A percentile compares a stretch with the other conserved stretches of the same genome.
Evolutionary conservation across 2,113 vertebrate species (phyloP).

Genomic region (Caranx melampygus): DNA sequence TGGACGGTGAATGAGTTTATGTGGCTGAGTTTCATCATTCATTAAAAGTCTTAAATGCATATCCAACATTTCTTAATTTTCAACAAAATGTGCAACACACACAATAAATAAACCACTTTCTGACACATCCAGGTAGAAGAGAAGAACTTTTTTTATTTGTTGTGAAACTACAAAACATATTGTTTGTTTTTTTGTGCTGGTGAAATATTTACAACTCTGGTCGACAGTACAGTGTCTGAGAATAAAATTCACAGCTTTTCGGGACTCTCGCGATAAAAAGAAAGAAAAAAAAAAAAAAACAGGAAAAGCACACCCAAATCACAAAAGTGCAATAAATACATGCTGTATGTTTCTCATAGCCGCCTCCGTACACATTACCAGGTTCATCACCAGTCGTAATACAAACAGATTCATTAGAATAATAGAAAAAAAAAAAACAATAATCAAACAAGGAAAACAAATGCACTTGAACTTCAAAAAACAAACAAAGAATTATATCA

Average conservation of each 20-base stretch:
- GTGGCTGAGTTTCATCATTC: too few species aligned
- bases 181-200: constrained; percentile 80
- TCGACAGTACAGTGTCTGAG: constrained; percentile 84
- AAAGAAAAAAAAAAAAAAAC: constrained; percentile 53
- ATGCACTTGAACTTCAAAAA: constrained; percentile 60
- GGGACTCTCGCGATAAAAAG: constrained; percentile 75
- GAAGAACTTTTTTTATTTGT: constrained; percentile 83
- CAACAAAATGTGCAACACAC: too few species aligned
- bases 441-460: constrained; percentile 52
- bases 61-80: too few species aligned
- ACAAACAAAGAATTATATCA: constrained; percentile 54
- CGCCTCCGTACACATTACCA: constrained; percentile 55
- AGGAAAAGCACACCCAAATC: constrained; percentile 81
- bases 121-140: constrained; percentile 69
- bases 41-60: too few species aligned
- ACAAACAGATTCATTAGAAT: constrained; percentile 65
- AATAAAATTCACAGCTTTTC: constrained; percentile 88
- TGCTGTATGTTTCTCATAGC: constrained; percentile 69
- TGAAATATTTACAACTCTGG: constrained; percentile 87
- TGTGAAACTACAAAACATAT: constrained; percentile 88
- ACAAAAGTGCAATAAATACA: constrained; percentile 88
- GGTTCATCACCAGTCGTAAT: constrained; percentile 62
- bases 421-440: constrained; percentile 33
- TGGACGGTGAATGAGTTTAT: too few species aligned
- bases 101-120: background rate